Conservation (phyloP, 2,113 vertebrate genomes). For the Cranoglanis bouderius region DNA sequence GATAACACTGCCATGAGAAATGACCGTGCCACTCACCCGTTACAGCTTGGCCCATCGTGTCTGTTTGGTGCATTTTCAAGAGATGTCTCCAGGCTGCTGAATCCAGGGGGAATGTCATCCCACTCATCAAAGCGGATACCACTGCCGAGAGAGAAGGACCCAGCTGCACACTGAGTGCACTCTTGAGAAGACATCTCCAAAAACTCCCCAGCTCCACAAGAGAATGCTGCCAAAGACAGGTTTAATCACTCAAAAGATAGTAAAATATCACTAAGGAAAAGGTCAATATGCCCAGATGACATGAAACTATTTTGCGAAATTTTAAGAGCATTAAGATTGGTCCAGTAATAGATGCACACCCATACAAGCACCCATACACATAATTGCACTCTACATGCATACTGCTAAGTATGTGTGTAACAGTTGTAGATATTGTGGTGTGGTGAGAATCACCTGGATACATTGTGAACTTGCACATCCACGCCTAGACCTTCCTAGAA, state of each 20-base stretch:
- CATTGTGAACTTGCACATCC: not conserved
- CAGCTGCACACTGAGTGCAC: conserved; percentile 88
- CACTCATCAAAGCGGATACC: conserved; percentile 96
- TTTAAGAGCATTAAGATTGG: not conserved
- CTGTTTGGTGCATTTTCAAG: conserved; percentile 77
- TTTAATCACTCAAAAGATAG: not conserved
- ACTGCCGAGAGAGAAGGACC: conserved; percentile 93
- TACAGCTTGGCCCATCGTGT: conserved; percentile 76
- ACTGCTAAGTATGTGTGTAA: not conserved
- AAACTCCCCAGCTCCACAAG: conserved; percentile 90
- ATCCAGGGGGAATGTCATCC: conserved; percentile 89
- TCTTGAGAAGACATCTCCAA: conserved; percentile 94
- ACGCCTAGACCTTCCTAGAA: not conserved
- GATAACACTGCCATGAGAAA: not conserved
- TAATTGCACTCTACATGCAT: not conserved
- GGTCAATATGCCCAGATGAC: not conserved
- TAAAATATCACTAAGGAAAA: not conserved
- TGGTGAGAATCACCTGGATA: not conserved
- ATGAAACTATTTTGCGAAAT: not conserved
- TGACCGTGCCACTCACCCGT: conserved; percentile 75
- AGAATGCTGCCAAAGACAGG: conserved; percentile 80
- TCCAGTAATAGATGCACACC: not conserved
- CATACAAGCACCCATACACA: too few species aligned
- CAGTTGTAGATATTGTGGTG: not conserved
- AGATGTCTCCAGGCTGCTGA: conserved; percentile 87